A percentile compares a stretch with the other conserved stretches of the same genome.
Evolutionary conservation across 1,140 invertebrate genomes (phyloP).

Genomic region (Sycophaga agraensis): DNA sequence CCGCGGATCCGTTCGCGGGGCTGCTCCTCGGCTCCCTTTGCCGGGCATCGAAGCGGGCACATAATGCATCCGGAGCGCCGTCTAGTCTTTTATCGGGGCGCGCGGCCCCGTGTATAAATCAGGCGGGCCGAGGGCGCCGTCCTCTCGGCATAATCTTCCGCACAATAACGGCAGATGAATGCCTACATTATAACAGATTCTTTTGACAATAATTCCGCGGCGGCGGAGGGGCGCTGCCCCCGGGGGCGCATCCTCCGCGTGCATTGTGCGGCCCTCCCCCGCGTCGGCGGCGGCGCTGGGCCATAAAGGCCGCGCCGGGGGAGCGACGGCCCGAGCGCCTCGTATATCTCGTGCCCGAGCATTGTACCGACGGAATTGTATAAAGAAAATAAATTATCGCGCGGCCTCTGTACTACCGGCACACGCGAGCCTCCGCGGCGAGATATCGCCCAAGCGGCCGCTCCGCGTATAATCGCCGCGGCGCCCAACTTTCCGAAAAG

Average conservation of each 20-base stretch:
- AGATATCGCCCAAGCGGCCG: background rate
- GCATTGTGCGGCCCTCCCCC: slow-evolving; percentile 7
- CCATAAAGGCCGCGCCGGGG: slow-evolving; percentile 34
- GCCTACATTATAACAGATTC: slow-evolving; percentile 21
- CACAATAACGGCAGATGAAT: slow-evolving; percentile 2
- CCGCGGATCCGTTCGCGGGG: too few relatives aligned
- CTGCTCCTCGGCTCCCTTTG: too few relatives aligned
- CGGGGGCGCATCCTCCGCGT: background rate
- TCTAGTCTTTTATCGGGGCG: too few relatives aligned
- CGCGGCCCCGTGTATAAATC: too few relatives aligned
- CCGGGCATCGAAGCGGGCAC: too few relatives aligned
- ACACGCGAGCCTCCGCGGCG: background rate
- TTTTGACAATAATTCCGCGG: slow-evolving; percentile 10
- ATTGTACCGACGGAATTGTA: slow-evolving; percentile 41
- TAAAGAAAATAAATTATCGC: slow-evolving; percentile 45
- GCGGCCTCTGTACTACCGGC: too few relatives aligned
- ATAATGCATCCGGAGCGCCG: too few relatives aligned
- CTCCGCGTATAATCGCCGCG: background rate
- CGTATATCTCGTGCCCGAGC: slow-evolving; percentile 37
- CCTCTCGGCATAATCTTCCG: too few relatives aligned
- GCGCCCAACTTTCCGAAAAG: background rate
- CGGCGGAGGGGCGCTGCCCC: too few relatives aligned
- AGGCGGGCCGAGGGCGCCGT: too few relatives aligned
- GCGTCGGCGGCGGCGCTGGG: background rate
- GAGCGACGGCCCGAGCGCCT: background rate